A percentile compares a stretch with the other conserved stretches of the same genome.
phyloP scores from a whole-genome alignment of 23 tunicate species.

The Aplidium turbinatum region DNA sequence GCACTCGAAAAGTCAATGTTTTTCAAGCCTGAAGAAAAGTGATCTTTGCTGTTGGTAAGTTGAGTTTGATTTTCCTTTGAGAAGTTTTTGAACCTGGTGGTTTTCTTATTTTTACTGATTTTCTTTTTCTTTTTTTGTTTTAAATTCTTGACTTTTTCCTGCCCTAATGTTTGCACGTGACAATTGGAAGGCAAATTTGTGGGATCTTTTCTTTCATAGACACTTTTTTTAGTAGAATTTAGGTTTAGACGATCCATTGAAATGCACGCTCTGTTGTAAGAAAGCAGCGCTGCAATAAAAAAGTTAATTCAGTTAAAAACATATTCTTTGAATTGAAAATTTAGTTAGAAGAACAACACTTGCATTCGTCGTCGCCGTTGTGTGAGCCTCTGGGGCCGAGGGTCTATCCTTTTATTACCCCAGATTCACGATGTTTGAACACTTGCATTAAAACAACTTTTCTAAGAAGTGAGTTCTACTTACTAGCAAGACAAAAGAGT shows the following conservation, averaged over 20 bases:
- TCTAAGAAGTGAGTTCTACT: slow-evolving; percentile 2
- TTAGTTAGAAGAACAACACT: too few relatives aligned
- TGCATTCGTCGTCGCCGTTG: too few relatives aligned
- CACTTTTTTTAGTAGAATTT: background rate
- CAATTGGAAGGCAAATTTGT: background rate
- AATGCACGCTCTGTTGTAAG: background rate
- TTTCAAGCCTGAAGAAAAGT: too few relatives aligned
- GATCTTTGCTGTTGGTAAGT: too few relatives aligned
- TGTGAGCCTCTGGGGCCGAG: too few relatives aligned
- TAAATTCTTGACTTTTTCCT: background rate
- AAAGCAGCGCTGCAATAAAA: background rate
- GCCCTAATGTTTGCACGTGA: background rate
- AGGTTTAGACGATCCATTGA: background rate
- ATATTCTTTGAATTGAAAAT: background rate
- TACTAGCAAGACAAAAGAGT: slow-evolving; percentile 64
- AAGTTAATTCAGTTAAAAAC: background rate
- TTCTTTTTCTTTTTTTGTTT: background rate
- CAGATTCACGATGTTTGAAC: too few relatives aligned
- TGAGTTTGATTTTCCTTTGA: too few relatives aligned
- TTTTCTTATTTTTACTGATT: background rate
- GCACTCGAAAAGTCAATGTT: too few relatives aligned
- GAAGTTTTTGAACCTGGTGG: background rate
- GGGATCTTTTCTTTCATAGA: background rate
- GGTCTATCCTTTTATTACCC: too few relatives aligned
- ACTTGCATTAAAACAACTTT: too few relatives aligned